These are phyloP conservation scores for Anaspis maculata DNA, from an alignment of 2,888 invertebrate species.

Conservation along the genomic window DNA sequence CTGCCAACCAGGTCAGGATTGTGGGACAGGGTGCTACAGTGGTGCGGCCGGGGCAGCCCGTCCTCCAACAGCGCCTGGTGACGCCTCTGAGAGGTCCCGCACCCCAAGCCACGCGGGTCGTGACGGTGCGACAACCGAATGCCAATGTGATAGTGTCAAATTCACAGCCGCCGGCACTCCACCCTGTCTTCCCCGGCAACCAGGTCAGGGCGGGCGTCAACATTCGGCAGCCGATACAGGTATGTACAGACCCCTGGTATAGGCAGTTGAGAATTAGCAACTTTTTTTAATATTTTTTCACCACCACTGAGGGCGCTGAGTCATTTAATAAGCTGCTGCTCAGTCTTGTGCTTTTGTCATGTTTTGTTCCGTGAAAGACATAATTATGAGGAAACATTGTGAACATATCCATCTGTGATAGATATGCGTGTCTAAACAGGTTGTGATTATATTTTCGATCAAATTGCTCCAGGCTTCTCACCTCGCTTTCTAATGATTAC, in stretches of 20 bases:
- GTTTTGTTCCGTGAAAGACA: no score
- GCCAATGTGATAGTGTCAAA: slow-evolving; percentile 37
- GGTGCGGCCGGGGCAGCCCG: slow-evolving; percentile 45
- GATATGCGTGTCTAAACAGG: no score
- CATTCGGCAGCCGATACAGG: slow-evolving; percentile 32
- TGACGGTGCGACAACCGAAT: slow-evolving; percentile 36
- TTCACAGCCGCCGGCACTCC: slow-evolving; percentile 42
- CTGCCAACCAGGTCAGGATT: slow-evolving; percentile 55
- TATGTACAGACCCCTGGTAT: slow-evolving; percentile 18
- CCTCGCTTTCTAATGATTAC: slow-evolving; percentile 3
- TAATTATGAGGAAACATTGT: no score
- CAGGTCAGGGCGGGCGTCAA: slow-evolving; percentile 24
- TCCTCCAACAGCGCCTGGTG: slow-evolving; percentile 50
- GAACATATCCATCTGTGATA: no score
- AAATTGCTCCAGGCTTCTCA: no score
- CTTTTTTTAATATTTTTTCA: no score
- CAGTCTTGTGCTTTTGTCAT: no score
- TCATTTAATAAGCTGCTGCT: not conserved
- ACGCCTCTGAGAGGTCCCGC: slow-evolving; percentile 38
- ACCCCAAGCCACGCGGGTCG: slow-evolving; percentile 36
- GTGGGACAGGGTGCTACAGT: slow-evolving; percentile 47
- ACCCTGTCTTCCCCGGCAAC: slow-evolving; percentile 37
- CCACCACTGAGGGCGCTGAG: not conserved
- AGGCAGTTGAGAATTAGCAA: no score
- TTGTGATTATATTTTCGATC: no score